These are phyloP conservation scores for Eremophila alpestris DNA, from an alignment of 2,797 vertebrate species.

Conservation along the genomic window DNA sequence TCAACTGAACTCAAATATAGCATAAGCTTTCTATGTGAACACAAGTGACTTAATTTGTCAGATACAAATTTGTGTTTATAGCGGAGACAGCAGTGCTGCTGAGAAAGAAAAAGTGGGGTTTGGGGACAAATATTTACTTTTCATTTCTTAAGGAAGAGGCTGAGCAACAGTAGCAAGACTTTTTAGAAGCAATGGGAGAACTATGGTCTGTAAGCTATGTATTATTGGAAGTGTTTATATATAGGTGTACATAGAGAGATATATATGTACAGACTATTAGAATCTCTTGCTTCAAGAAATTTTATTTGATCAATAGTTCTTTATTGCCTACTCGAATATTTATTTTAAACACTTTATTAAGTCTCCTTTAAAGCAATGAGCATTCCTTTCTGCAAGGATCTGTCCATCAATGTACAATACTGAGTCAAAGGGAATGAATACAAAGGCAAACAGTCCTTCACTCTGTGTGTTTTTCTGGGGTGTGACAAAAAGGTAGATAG, in stretches of 20 bases:
- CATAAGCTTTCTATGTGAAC: neutral
- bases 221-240: neutral
- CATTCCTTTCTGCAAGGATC: neutral
- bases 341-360: neutral
- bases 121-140: neutral
- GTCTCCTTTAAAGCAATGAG: neutral
- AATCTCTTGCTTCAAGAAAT: neutral
- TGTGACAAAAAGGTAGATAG: constrained; percentile 35
- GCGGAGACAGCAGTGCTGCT: neutral
- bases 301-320: neutral
- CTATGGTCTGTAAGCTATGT: neutral
- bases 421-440: neutral
- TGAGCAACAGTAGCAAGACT: neutral
- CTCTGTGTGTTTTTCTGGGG: constrained; percentile 23
- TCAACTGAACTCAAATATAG: neutral
- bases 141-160: neutral
- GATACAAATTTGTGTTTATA: neutral
- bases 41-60: neutral
- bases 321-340: neutral
- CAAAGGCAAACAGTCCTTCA: constrained; percentile 25
- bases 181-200: neutral
- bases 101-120: neutral
- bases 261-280: neutral
- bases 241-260: neutral
- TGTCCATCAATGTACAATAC: neutral